These are phyloP conservation scores for Loxodonta africana DNA, from an alignment of 2,113 vertebrate species.

Conservation along the genomic window DNA sequence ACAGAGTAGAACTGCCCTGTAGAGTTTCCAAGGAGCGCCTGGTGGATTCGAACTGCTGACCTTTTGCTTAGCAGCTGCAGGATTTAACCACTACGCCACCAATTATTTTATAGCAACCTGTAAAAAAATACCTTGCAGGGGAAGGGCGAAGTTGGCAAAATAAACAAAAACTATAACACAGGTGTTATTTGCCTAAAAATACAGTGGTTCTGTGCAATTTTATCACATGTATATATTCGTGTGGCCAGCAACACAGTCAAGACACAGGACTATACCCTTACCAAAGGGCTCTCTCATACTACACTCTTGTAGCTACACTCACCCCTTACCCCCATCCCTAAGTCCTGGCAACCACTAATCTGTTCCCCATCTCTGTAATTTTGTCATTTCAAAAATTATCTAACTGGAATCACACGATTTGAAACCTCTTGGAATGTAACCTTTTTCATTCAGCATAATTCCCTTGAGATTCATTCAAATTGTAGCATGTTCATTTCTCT, in stretches of 20 bases:
- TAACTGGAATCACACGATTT: slow-evolving; percentile 6
- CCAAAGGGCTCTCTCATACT: not conserved
- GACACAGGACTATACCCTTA: not conserved
- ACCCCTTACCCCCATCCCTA: not conserved
- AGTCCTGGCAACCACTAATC: not conserved
- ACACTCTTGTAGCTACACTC: not conserved
- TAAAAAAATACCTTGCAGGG: too few species aligned
- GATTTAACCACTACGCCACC: too few species aligned
- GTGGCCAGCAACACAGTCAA: not conserved
- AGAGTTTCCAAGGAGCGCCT: too few species aligned
- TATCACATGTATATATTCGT: not conserved
- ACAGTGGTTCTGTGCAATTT: not conserved
- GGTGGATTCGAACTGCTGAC: too few species aligned
- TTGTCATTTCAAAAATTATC: slow-evolving; percentile 35
- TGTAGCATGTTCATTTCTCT: not conserved
- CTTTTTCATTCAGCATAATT: slow-evolving; percentile 13
- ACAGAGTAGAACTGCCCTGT: too few species aligned
- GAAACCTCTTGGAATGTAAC: not conserved
- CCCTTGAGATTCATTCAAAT: not conserved
- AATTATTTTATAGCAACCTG: too few species aligned
- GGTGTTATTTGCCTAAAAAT: not conserved
- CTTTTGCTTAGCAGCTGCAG: too few species aligned
- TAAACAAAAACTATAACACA: not conserved
- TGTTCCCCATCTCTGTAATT: not conserved
- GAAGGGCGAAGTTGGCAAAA: not conserved